Conservation (phyloP, 2,113 vertebrate genomes). For the Megaceryle torquata region DNA sequence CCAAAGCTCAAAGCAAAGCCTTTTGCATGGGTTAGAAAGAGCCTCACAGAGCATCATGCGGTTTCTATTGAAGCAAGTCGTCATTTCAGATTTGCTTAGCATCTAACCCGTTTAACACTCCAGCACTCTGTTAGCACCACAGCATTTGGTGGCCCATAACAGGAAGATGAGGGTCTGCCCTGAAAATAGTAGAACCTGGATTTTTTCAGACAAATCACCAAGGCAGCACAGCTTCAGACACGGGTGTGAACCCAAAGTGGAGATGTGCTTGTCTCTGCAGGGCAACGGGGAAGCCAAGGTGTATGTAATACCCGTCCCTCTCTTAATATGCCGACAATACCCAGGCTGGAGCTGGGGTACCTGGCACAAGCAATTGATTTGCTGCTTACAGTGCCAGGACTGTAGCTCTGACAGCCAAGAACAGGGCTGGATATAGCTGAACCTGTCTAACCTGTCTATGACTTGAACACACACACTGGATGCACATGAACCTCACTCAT, state of each 20-base stretch:
- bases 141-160: rapidly evolving
- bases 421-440: not conserved
- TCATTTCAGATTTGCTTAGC: conserved; percentile 9
- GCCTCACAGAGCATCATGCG: not conserved
- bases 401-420: not conserved
- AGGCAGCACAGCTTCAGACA: not conserved
- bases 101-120: not conserved
- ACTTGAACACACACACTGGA: rapidly evolving
- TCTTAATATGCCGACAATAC: not conserved
- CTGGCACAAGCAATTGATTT: not conserved
- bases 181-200: not conserved
- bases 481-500: not conserved
- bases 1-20: conserved; percentile 24
- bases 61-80: not conserved
- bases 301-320: not conserved
- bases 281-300: not conserved
- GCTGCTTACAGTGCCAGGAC: not conserved
- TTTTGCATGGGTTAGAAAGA: not conserved
- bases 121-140: not conserved
- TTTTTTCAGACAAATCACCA: not conserved
- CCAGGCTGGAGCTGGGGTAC: not conserved
- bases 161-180: not conserved
- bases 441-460: not conserved
- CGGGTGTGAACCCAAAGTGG: not conserved
- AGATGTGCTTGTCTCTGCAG: not conserved